Percentiles rank a stretch among this genome's conserved stretches.
Evolutionary conservation across 2,888 invertebrate species (phyloP).

Genomic region (Sthenelais limicola): DNA sequence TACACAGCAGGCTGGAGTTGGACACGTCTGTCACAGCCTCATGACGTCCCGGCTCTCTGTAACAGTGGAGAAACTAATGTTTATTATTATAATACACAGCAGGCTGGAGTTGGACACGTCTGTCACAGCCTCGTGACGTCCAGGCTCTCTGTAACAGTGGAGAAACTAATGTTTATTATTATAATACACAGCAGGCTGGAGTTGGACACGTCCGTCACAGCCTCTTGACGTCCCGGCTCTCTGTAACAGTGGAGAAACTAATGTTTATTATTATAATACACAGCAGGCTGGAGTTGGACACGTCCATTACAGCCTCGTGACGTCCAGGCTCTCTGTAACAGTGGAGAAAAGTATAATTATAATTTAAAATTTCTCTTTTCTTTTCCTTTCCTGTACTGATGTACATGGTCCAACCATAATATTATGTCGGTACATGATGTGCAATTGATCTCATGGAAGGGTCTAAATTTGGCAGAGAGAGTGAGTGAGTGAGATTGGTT

Average conservation of each 20-base stretch:
- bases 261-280: too few species aligned
- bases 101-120: constrained; percentile 59
- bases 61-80: not conserved
- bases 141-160: constrained; percentile 60
- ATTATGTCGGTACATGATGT: too few species aligned
- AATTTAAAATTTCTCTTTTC: too few species aligned
- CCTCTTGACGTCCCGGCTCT: constrained; percentile 59
- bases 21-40: constrained; percentile 57
- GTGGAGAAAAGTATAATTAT: too few species aligned
- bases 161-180: too few species aligned
- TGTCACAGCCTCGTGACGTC: constrained; percentile 55
- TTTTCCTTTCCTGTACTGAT: too few species aligned
- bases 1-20: constrained; percentile 64
- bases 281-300: constrained; percentile 61
- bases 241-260: constrained; percentile 49
- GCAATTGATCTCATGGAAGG: too few species aligned
- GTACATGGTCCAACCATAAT: too few species aligned
- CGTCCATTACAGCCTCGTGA: constrained; percentile 54
- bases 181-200: constrained; percentile 63
- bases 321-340: constrained; percentile 60
- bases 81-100: too few species aligned
- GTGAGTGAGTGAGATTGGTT: too few species aligned
- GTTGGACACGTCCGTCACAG: constrained; percentile 59
- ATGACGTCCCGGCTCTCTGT: constrained; percentile 57
- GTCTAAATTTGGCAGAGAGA: too few species aligned